A percentile compares a stretch with the other conserved stretches of the same genome.
phyloP scores from a whole-genome alignment of 2,888 invertebrate genomes.

The Catocala nupta region DNA sequence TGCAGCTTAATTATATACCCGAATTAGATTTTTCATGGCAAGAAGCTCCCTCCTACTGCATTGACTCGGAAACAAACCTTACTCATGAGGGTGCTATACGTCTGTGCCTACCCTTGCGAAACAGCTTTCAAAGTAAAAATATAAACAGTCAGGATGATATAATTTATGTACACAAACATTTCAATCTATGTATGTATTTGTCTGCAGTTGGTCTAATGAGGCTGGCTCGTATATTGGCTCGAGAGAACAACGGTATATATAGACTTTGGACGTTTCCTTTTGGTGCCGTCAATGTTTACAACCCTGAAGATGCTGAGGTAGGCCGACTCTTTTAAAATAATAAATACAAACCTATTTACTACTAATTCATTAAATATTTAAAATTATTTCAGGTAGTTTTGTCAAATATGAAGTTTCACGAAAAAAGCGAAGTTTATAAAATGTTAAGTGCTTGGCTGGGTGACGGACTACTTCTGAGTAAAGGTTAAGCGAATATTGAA shows the following conservation, averaged over 20 bases:
- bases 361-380: neutral
- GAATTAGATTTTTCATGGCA: too few relatives aligned
- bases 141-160: too few relatives aligned
- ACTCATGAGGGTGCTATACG: too few relatives aligned
- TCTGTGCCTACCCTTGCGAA: too few relatives aligned
- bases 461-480: slow-evolving; percentile 83
- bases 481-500: slow-evolving; percentile 51
- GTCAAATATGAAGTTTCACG: slow-evolving; percentile 78
- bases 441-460: slow-evolving; percentile 83
- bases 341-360: neutral
- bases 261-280: slow-evolving; percentile 61
- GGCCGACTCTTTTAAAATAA: neutral
- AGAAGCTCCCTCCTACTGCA: too few relatives aligned
- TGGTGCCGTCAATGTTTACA: slow-evolving; percentile 66
- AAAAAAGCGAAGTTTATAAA: slow-evolving; percentile 83
- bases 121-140: too few relatives aligned
- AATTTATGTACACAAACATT: too few relatives aligned
- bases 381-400: slow-evolving; percentile 74
- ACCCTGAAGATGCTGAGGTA: slow-evolving; percentile 84
- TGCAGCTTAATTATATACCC: too few relatives aligned
- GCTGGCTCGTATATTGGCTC: slow-evolving; percentile 53
- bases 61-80: too few relatives aligned
- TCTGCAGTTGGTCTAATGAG: slow-evolving; percentile 64
- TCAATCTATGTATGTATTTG: neutral
- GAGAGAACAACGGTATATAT: slow-evolving; percentile 60